phyloP scores from a whole-genome alignment of 2,113 vertebrate genomes.

The Aythya baeri region DNA sequence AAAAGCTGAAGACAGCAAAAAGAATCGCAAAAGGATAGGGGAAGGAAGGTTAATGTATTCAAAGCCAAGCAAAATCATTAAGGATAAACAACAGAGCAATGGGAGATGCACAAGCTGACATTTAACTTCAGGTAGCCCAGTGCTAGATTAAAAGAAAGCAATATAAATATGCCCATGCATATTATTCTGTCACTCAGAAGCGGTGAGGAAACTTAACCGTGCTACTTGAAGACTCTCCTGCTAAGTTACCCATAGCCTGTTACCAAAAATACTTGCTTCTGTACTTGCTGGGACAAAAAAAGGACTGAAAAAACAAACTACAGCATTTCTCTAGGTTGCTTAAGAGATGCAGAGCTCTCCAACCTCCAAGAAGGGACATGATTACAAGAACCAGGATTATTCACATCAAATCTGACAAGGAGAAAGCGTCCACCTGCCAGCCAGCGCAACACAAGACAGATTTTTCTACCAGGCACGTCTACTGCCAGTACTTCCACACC shows the following conservation, averaged over 20 bases:
- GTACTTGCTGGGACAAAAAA: neutral
- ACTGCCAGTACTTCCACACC: neutral
- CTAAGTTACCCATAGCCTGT: neutral
- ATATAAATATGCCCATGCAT: neutral
- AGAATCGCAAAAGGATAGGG: neutral
- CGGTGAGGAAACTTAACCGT: neutral
- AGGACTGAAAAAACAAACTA: neutral
- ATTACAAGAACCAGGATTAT: neutral
- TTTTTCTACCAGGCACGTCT: neutral
- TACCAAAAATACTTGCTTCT: neutral
- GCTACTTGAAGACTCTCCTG: neutral
- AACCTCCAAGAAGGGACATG: neutral
- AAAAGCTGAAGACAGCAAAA: slow-evolving; percentile 2
- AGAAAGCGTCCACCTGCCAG: neutral
- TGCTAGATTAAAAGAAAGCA: neutral
- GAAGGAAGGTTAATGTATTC: slow-evolving; percentile 29
- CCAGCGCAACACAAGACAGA: neutral
- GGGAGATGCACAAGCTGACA: neutral
- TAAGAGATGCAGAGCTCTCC: neutral
- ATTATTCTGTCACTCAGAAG: neutral
- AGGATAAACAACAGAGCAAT: neutral
- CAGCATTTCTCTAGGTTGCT: neutral
- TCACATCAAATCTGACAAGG: neutral
- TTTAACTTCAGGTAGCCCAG: neutral
- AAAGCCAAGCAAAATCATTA: slow-evolving; percentile 28